Conservation (phyloP, 2,113 vertebrate species). For the Sorex araneus region DNA sequence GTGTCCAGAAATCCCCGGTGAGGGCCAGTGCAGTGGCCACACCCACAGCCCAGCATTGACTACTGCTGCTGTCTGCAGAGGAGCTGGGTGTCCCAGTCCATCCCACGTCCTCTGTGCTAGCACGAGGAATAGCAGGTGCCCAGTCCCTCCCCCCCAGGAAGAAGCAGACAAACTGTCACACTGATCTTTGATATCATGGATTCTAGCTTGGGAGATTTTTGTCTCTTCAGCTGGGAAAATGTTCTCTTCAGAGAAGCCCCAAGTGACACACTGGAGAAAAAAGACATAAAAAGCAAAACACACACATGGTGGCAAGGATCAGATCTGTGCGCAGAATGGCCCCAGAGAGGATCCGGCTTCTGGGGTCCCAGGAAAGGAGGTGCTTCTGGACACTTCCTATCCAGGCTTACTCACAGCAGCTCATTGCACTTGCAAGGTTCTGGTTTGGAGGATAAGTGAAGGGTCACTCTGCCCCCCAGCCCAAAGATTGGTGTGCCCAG, state of each 20-base stretch:
- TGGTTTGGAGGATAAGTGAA: slow-evolving; percentile 21
- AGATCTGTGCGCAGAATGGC: neutral
- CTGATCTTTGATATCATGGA: slow-evolving; percentile 5
- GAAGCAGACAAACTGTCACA: neutral
- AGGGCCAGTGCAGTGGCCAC: slow-evolving; percentile 63
- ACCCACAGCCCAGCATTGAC: slow-evolving; percentile 71
- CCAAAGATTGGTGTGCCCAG: slow-evolving; percentile 2
- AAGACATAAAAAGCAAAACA: neutral
- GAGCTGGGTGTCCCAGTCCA: slow-evolving; percentile 61
- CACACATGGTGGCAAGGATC: slow-evolving; percentile 49
- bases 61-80: slow-evolving; percentile 70
- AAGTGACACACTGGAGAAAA: slow-evolving; percentile 59
- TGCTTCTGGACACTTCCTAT: neutral
- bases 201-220: slow-evolving; percentile 57
- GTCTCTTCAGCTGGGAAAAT: slow-evolving; percentile 58
- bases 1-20: neutral
- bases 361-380: neutral
- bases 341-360: slow-evolving; percentile 48
- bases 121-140: neutral
- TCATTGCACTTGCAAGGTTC: slow-evolving; percentile 34
- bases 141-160: neutral
- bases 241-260: slow-evolving; percentile 59
- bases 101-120: slow-evolving; percentile 61
- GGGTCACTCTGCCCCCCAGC: slow-evolving; percentile 4
- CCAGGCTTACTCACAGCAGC: neutral